These are phyloP conservation scores for Aplochiton taeniatus DNA, from an alignment of 2,797 vertebrate species.

Conservation along the genomic window DNA sequence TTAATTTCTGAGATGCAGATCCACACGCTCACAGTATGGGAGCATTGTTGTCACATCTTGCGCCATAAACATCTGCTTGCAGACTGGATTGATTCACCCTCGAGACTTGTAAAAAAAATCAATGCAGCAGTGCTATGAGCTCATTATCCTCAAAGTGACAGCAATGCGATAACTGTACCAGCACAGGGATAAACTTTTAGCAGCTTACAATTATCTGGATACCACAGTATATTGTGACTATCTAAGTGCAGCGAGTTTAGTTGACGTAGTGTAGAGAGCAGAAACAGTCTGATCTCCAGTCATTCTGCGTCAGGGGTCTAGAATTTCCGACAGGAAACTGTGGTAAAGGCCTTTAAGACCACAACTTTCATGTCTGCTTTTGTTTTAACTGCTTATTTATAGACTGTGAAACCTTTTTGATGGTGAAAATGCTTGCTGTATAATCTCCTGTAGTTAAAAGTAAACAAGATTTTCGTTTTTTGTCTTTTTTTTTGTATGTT, in stretches of 20 bases:
- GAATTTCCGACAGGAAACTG: constrained; percentile 40
- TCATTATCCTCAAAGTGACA: not conserved
- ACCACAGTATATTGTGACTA: too few species aligned
- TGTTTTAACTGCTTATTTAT: not conserved
- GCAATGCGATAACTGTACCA: not conserved
- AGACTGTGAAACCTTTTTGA: not conserved
- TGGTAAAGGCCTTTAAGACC: constrained; percentile 19
- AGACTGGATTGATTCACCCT: constrained; percentile 70
- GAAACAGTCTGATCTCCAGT: not conserved
- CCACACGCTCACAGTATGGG: constrained; percentile 71
- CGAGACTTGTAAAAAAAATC: constrained; percentile 50
- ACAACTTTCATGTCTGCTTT: not conserved
- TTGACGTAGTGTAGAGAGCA: not conserved
- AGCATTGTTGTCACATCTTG: constrained; percentile 60
- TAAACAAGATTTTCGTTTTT: too few species aligned
- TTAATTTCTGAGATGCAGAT: constrained; percentile 62
- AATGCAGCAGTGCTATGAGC: constrained; percentile 41
- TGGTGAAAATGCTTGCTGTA: too few species aligned
- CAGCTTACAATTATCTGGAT: too few species aligned
- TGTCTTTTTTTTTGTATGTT: not conserved
- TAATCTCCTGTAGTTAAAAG: too few species aligned
- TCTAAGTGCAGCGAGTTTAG: not conserved
- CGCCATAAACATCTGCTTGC: constrained; percentile 69
- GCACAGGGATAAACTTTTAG: not conserved
- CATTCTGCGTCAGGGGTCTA: not conserved